Percentiles rank a stretch among this genome's conserved stretches.
Conservation (phyloP, 2,888 invertebrate genomes). For the Cantharis nigra region DNA sequence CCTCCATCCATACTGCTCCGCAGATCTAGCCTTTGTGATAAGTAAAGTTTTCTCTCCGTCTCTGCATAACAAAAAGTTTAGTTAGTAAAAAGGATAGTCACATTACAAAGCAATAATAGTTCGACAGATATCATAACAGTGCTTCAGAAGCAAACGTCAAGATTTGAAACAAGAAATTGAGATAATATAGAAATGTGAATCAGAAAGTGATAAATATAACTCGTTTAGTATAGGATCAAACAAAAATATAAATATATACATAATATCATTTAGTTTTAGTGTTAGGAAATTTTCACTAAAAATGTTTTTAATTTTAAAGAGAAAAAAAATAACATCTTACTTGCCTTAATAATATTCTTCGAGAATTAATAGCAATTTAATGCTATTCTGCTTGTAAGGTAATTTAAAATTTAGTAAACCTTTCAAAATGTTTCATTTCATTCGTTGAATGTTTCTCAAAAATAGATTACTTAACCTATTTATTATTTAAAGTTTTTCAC, state of each 20-base stretch:
- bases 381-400: background rate
- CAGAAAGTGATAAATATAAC: background rate
- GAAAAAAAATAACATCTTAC: background rate
- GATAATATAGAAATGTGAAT: background rate
- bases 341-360: background rate
- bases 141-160: background rate
- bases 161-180: background rate
- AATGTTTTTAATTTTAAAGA: background rate
- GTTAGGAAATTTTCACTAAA: background rate
- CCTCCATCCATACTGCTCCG: constrained; percentile 56
- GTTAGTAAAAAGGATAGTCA: constrained; percentile 15
- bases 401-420: background rate
- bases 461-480: too few relatives aligned
- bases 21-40: constrained; percentile 58
- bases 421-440: background rate
- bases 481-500: too few relatives aligned
- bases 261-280: background rate
- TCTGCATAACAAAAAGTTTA: constrained; percentile 48
- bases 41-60: constrained; percentile 57
- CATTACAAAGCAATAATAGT: constrained; percentile 31
- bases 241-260: background rate
- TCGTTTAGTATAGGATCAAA: background rate
- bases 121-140: constrained; percentile 30
- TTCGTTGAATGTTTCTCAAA: too few relatives aligned
- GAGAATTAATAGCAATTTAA: background rate